Conservation (phyloP, 2,113 vertebrate species). For the Petromus typicus region DNA sequence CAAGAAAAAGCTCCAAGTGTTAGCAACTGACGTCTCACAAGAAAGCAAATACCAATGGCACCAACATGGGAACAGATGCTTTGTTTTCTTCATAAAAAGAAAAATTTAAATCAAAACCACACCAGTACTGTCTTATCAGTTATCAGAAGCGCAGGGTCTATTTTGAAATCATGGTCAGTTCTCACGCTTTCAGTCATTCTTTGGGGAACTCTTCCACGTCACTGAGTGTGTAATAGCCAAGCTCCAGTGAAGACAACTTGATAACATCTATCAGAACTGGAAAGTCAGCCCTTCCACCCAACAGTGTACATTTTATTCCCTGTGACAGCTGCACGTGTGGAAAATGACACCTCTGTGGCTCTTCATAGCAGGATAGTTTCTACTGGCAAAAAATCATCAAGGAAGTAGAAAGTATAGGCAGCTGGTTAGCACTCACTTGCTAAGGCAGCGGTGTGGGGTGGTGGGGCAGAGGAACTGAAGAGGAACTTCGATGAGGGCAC, state of each 20-base stretch:
- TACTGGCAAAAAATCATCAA: neutral
- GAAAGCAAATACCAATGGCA: neutral
- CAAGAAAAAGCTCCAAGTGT: neutral
- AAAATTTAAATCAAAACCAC: neutral
- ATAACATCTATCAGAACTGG: neutral
- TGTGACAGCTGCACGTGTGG: neutral
- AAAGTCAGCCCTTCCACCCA: neutral
- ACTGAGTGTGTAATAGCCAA: neutral
- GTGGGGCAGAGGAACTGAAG: neutral
- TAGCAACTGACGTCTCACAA: neutral
- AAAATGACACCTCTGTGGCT: neutral
- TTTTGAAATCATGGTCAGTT: neutral
- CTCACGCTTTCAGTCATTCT: neutral
- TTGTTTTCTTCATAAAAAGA: neutral
- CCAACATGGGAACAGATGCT: neutral
- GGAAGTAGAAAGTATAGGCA: neutral
- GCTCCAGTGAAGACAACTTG: neutral
- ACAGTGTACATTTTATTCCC: neutral
- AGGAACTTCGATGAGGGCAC: neutral
- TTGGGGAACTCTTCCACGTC: neutral
- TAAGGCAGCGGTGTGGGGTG: too few species aligned
- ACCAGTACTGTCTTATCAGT: neutral
- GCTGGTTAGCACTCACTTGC: neutral
- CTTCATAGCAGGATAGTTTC: neutral
- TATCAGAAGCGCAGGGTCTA: neutral